A percentile compares a stretch with the other conserved stretches of the same genome.
phyloP scores from a whole-genome alignment of 2,888 invertebrate species.

The Callyntrura guangdongensis region DNA sequence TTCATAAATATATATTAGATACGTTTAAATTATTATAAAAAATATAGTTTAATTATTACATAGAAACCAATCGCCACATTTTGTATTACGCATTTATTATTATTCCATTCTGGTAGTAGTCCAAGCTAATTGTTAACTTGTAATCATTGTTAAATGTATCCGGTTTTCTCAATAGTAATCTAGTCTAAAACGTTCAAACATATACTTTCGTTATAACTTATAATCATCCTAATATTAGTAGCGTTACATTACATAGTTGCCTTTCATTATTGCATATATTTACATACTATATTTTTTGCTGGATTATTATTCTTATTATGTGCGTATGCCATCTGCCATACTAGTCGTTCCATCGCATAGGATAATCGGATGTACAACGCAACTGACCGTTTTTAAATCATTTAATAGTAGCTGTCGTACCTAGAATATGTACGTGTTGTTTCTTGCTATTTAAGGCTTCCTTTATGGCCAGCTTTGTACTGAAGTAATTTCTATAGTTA shows the following conservation, averaged over 20 bases:
- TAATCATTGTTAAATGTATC: not conserved
- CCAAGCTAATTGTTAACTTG: constrained; percentile 10
- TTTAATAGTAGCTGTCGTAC: too few relatives aligned
- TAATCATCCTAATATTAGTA: not conserved
- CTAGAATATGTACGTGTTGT: too few relatives aligned
- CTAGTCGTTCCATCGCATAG: too few relatives aligned
- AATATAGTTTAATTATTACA: not conserved
- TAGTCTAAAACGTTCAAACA: not conserved
- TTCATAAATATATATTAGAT: not conserved
- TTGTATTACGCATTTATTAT: not conserved
- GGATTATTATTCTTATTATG: too few relatives aligned
- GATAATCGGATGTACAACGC: too few relatives aligned
- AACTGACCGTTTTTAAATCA: too few relatives aligned
- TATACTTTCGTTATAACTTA: not conserved
- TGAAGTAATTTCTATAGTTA: too few relatives aligned
- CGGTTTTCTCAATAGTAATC: not conserved
- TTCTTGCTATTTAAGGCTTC: too few relatives aligned
- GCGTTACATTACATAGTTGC: not conserved
- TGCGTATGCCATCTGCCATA: too few relatives aligned
- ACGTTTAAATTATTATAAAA: not conserved
- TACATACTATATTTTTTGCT: too few relatives aligned
- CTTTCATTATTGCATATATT: not conserved
- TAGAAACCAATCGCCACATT: not conserved
- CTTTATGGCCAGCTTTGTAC: too few relatives aligned
- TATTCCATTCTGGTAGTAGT: not conserved